Base-by-base conservation (phyloP, 2,888 invertebrate genomes). In the Atherix ibis region DNA sequence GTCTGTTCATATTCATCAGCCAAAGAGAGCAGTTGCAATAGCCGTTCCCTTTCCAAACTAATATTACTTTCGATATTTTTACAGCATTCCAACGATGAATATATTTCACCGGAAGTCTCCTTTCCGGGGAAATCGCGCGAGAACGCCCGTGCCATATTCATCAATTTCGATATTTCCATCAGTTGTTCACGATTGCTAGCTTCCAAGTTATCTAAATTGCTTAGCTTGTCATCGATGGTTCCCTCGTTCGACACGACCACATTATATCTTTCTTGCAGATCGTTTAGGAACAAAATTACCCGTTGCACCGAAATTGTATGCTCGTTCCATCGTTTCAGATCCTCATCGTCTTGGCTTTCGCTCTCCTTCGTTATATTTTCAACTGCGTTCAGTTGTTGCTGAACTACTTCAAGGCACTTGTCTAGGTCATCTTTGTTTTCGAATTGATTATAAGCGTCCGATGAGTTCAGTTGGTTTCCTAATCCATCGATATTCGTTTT, bases 1-100 rank as follows among this genome's bases (percentile, higher is more conserved):
- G 85, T 87, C 56, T 87, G 82, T 50, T 83, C 83, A 51, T 89
- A 89, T 52, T 89, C 88, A 48, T 85, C 84, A 2, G 80, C 77
- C 33, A 88, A 58, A 0, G 79, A 71, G 17, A 80, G 66, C 14
- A 82, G 54, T 52, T 85, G 83, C 4, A 84, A 56, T 1, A 84
- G 65, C 32, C 79, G 73, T 40, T 85, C 83, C 39, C 82, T 68
- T 60, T 87, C 82, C 5, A 68, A 64, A 18, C 67, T 66, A 6
- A 87, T 72, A 14, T 67, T 65, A 43, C 76, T 73, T 44, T 82
- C 81, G 5, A 82, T 66, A 44, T 73, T 70, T 50, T 71, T 74
- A 2, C 73, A 73, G 13, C 67, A 65, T 43, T 83, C 82, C 39
- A 76, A 71, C 27, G 73, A 69, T 9, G 56, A 53, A 49, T 75